Evolutionary conservation across 37 sponge, comb jelly and placozoan genomes (phyloP).

Genomic region (Hormiphora californensis): DNA sequence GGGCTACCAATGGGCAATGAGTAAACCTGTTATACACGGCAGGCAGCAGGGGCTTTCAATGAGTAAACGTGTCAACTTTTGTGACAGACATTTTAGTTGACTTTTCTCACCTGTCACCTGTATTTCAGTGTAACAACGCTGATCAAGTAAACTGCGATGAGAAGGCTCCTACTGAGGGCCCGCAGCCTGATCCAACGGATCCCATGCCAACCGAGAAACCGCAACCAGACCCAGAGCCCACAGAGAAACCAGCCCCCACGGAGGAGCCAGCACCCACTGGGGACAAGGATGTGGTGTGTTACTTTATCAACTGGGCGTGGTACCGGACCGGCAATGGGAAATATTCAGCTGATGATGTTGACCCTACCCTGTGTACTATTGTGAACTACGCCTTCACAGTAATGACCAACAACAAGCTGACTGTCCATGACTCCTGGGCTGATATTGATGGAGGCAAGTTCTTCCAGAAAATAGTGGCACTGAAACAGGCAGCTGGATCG

Average conservation of each 20-base stretch:
- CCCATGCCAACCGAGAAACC: neutral
- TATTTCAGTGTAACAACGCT: no score
- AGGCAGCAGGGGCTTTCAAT: no score
- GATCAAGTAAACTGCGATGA: no score
- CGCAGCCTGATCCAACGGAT: neutral
- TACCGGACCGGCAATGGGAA: neutral
- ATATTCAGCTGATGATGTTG: neutral
- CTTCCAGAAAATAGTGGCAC: neutral
- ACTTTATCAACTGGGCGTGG: constrained; percentile 27
- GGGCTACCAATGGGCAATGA: no score
- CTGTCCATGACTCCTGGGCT: neutral
- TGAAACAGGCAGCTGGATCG: neutral
- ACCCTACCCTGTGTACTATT: neutral
- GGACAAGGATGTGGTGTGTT: neutral
- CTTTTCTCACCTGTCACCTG: no score
- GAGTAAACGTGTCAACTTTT: no score
- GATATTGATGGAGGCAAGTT: neutral
- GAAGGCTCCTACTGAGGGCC: neutral
- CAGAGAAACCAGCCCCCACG: neutral
- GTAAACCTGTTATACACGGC: no score
- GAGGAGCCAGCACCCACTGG: neutral
- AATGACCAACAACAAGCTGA: neutral
- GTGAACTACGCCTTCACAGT: constrained; percentile 8
- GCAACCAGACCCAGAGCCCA: neutral
- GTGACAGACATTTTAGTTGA: no score